These are phyloP conservation scores for Zaprionus ornatus DNA, from an alignment of 1,140 invertebrate genomes.

Conservation along the genomic window DNA sequence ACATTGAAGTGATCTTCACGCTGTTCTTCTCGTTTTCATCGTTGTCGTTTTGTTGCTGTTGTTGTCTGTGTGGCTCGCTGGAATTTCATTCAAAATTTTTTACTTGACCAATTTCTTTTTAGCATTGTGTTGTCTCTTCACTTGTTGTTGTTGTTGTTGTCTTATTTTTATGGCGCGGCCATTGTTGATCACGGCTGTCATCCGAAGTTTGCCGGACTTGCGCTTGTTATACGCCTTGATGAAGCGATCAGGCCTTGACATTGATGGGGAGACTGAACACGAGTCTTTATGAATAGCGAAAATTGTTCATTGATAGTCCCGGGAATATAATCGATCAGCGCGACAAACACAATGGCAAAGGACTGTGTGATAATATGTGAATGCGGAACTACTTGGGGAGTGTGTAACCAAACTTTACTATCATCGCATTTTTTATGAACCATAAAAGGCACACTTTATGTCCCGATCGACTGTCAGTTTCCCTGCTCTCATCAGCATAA, in stretches of 20 bases:
- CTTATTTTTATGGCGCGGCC: constrained; percentile 29
- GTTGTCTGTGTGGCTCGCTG: constrained; percentile 49
- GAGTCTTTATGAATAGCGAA: constrained; percentile 1
- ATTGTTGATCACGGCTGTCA: constrained; percentile 59
- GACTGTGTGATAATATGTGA: not conserved
- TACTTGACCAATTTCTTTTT: constrained; percentile 73
- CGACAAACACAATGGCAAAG: not conserved
- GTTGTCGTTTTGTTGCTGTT: constrained; percentile 25
- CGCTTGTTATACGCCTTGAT: constrained; percentile 36
- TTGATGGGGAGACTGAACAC: constrained; percentile 33
- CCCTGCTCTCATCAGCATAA: constrained; percentile 35
- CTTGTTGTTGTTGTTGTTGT: constrained; percentile 21
- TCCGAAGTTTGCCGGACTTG: constrained; percentile 1
- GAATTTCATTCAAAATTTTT: constrained; percentile 77
- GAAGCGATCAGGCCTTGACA: constrained; percentile 79
- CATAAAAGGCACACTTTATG: constrained; percentile 5
- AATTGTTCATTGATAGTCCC: constrained; percentile 1
- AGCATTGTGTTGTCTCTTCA: constrained; percentile 42
- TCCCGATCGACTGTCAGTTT: not conserved
- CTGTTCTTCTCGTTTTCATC: constrained; percentile 37
- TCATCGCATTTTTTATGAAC: not conserved
- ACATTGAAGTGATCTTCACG: not conserved
- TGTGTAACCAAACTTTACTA: not conserved
- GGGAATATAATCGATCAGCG: not conserved
- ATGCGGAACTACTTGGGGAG: not conserved